phyloP scores from a whole-genome alignment of 2,113 vertebrate genomes.

The Scortum barcoo region DNA sequence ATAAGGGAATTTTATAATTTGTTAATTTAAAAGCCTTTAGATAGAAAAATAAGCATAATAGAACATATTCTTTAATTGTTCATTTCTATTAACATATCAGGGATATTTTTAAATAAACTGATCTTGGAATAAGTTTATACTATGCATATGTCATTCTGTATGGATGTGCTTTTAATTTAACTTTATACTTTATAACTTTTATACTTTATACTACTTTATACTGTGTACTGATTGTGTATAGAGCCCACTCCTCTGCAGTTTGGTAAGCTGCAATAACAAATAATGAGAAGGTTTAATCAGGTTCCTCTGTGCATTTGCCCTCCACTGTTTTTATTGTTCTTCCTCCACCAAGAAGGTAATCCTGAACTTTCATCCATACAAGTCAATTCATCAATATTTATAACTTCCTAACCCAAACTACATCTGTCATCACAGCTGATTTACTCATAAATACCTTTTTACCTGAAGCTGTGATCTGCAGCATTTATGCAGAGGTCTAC shows the following conservation, averaged over 20 bases:
- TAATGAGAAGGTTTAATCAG: slow-evolving; percentile 10
- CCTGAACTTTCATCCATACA: neutral
- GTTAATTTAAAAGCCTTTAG: slow-evolving; percentile 42
- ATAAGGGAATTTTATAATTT: slow-evolving; percentile 32
- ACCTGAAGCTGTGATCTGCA: neutral
- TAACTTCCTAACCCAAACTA: neutral
- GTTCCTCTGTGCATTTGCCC: slow-evolving; percentile 6
- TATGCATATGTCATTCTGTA: slow-evolving; percentile 15
- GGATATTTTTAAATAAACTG: slow-evolving; percentile 48
- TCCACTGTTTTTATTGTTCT: neutral
- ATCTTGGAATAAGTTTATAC: slow-evolving; percentile 27
- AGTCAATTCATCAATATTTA: slow-evolving; percentile 1
- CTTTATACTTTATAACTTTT: slow-evolving; percentile 53
- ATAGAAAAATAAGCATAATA: slow-evolving; percentile 78
- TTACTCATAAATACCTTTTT: slow-evolving; percentile 23
- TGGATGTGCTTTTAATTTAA: slow-evolving; percentile 59
- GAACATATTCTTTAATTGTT: slow-evolving; percentile 30
- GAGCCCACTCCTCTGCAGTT: slow-evolving; percentile 15
- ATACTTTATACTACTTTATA: slow-evolving; percentile 51
- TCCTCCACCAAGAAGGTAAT: neutral
- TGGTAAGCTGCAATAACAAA: slow-evolving; percentile 11
- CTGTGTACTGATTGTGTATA: slow-evolving; percentile 63
- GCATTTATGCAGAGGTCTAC: neutral
- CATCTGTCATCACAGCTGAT: slow-evolving; percentile 15
- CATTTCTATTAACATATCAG: slow-evolving; percentile 34